Evolutionary conservation across 2,888 invertebrate species (phyloP), one percentile per base, ranked within the genome.

Genomic region (Lamellibrachia columna): DNA sequence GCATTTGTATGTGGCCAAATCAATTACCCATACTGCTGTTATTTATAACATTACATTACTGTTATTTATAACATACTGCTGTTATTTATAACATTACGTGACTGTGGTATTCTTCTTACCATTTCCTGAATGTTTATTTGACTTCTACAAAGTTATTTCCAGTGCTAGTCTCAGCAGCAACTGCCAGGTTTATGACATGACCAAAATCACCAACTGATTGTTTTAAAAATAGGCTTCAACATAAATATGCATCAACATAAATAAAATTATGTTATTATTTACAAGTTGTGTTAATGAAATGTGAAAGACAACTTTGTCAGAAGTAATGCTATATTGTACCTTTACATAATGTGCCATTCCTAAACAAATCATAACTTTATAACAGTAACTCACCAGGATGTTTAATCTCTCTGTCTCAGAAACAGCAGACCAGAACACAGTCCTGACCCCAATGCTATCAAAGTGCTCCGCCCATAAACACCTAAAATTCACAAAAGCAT

Each of bases 401-500:
- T 91, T 58, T 55, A 53, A n/a, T 91, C 94, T 94, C 92, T 95
- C 95, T 15, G 94, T 94, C 93, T 97, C 96, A 75, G 96, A 94
- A 55, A 97, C 97, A 0, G 99, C 99, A 0, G 99, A 99, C 97
- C 98, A 99, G 97, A 99, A 99, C 9, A 98, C 98, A 53, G 98
- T 98, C 91, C 97, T 97, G 2, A 98, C 97, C 93, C 97, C 97
- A 52, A 97, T 97, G 93, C 97, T 97, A 92, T 97, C 97, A 96
- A 99, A 99, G 97, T 98, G 98, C 92, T 98, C 97, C 0, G 98
- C 98, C 99, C 99, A 99, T 92, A 97, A 96, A 95, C 97, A 97
- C 93, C 97, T 97, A 94, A 53, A 94, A 95, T 9, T 52, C 91
- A 92, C 58, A 92, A 92, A 28, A 53, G 28, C 8, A 53, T 15